phyloP scores from a whole-genome alignment of 2,113 vertebrate genomes.

The Gasterosteus nipponicus region DNA sequence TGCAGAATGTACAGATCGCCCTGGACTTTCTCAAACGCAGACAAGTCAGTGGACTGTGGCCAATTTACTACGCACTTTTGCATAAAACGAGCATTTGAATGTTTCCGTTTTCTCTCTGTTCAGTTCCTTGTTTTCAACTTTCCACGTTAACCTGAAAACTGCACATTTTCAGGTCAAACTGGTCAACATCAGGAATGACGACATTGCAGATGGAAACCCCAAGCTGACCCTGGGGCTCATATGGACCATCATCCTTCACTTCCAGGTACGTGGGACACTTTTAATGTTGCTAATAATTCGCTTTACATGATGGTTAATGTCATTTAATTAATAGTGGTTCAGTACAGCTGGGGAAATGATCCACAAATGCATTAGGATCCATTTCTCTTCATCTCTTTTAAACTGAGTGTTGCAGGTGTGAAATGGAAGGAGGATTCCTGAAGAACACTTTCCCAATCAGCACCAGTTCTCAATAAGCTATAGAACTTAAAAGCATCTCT shows the following conservation, averaged over 20 bases:
- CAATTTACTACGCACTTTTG: not conserved
- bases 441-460: not conserved
- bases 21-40: conserved; percentile 95
- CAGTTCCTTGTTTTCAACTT: not conserved
- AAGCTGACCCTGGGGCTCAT: conserved; percentile 96
- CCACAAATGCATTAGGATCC: not conserved
- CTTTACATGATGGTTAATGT: not conserved
- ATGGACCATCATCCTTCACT: conserved; percentile 98
- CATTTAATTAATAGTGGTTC: too few species aligned
- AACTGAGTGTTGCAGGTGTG: not conserved
- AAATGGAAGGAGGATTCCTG: not conserved
- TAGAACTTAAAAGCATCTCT: too few species aligned
- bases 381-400: not conserved
- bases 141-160: not conserved
- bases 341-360: too few species aligned
- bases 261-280: conserved; percentile 84
- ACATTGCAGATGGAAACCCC: conserved; percentile 95
- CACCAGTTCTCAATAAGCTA: not conserved
- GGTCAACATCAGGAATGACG: conserved; percentile 97
- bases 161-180: conserved; percentile 86
- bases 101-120: not conserved
- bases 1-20: conserved; percentile 98
- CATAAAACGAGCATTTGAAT: not conserved
- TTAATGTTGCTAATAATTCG: not conserved
- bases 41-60: conserved; percentile 81